These are phyloP conservation scores for Hirundichthys speculiger DNA, from an alignment of 2,113 vertebrate species.

Conservation along the genomic window DNA sequence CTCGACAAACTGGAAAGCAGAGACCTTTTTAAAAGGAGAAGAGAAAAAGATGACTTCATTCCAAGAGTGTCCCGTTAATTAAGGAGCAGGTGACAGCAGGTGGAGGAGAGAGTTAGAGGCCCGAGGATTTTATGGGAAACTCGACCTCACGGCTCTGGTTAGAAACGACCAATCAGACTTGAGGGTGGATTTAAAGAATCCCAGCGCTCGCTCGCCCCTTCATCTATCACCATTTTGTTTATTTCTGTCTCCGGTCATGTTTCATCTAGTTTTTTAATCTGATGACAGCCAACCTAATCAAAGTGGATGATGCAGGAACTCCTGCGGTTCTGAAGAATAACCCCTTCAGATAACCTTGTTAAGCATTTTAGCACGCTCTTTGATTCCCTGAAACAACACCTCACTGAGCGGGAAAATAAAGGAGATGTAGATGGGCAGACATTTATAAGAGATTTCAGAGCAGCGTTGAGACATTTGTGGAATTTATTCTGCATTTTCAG, in stretches of 20 bases:
- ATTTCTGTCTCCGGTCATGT: constrained; percentile 10
- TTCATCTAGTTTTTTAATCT: constrained; percentile 19
- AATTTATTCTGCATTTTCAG: too few species aligned
- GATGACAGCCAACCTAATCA: constrained; percentile 37
- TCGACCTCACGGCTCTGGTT: background rate
- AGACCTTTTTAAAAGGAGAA: background rate
- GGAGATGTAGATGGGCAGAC: too few species aligned
- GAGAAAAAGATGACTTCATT: background rate
- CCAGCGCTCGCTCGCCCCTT: background rate
- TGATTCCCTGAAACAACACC: too few species aligned
- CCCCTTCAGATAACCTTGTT: background rate
- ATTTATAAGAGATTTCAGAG: too few species aligned
- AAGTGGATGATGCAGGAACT: background rate
- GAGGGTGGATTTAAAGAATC: background rate
- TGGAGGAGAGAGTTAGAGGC: constrained; percentile 16
- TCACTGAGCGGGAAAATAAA: too few species aligned
- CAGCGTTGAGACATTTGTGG: too few species aligned
- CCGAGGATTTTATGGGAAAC: background rate
- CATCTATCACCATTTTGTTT: background rate
- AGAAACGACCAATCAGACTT: constrained; percentile 9
- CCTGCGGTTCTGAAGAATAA: too few species aligned
- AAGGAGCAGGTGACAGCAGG: constrained; percentile 16
- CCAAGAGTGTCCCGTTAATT: background rate
- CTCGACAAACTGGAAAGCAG: background rate
- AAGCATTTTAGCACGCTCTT: background rate